Conservation (phyloP, 2,113 vertebrate genomes). For the Pseudorhombus dupliciocellatus region DNA sequence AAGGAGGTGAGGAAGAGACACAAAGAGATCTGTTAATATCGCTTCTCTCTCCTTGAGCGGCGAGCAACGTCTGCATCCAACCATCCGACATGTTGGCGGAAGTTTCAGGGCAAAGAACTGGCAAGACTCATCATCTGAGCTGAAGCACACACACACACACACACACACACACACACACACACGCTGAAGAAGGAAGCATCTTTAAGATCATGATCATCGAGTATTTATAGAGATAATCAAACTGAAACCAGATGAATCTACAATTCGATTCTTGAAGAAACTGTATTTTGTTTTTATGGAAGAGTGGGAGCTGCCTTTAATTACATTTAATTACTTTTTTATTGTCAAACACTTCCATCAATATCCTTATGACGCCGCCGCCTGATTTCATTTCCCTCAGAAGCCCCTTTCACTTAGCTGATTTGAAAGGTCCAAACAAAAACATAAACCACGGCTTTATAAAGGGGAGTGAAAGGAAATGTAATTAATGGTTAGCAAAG, state of each 20-base stretch:
- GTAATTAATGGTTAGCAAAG: slow-evolving; percentile 41
- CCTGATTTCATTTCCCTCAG: slow-evolving; percentile 54
- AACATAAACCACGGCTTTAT: slow-evolving; percentile 50
- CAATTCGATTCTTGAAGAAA: neutral
- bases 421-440: slow-evolving; percentile 51
- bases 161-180: neutral
- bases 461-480: slow-evolving; percentile 59
- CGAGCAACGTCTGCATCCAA: slow-evolving; percentile 21
- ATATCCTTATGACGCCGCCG: slow-evolving; percentile 31
- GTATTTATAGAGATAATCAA: too few relatives aligned
- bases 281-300: too few relatives aligned
- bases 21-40: slow-evolving; percentile 56
- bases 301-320: too few relatives aligned
- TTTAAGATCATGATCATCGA: too few relatives aligned
- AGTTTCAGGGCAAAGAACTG: slow-evolving; percentile 37
- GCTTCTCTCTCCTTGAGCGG: neutral
- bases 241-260: neutral
- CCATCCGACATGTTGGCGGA: slow-evolving; percentile 41
- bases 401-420: slow-evolving; percentile 40
- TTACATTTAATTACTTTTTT: too few relatives aligned
- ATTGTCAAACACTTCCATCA: too few relatives aligned
- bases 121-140: slow-evolving; percentile 42
- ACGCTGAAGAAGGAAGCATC: too few relatives aligned
- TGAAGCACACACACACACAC: slow-evolving; percentile 9
- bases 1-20: slow-evolving; percentile 54